These are phyloP conservation scores for Hyperoodon ampullatus DNA, from an alignment of 2,113 vertebrate genomes.

Conservation along the genomic window DNA sequence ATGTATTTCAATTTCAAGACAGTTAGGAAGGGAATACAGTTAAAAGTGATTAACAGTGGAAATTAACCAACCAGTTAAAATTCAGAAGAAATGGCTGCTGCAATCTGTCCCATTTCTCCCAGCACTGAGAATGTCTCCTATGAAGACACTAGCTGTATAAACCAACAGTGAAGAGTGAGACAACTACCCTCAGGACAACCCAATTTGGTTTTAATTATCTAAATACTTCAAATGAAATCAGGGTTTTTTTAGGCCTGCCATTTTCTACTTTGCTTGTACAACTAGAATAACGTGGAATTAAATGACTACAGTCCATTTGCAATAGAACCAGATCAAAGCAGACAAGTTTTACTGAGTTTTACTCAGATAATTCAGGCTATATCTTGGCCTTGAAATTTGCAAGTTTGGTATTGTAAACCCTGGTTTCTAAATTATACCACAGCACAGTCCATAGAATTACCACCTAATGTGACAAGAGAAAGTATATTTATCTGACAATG, in stretches of 20 bases:
- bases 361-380: not conserved
- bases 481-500: not conserved
- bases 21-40: not conserved
- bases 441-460: not conserved
- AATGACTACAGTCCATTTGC: not conserved
- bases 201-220: not conserved
- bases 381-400: not conserved
- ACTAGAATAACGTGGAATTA: not conserved
- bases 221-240: not conserved
- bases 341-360: not conserved
- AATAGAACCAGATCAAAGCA: not conserved
- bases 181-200: not conserved
- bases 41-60: not conserved
- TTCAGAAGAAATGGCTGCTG: not conserved
- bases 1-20: conserved; percentile 11
- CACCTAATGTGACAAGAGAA: not conserved
- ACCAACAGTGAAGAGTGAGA: not conserved
- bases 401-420: not conserved
- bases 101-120: not conserved
- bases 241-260: not conserved
- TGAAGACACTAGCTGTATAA: not conserved
- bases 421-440: conserved; percentile 29
- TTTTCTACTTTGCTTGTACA: not conserved
- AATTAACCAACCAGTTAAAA: not conserved
- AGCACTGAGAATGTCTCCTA: not conserved